These are phyloP conservation scores for Fragum sueziense DNA, from an alignment of 2,888 invertebrate species.

Conservation along the genomic window DNA sequence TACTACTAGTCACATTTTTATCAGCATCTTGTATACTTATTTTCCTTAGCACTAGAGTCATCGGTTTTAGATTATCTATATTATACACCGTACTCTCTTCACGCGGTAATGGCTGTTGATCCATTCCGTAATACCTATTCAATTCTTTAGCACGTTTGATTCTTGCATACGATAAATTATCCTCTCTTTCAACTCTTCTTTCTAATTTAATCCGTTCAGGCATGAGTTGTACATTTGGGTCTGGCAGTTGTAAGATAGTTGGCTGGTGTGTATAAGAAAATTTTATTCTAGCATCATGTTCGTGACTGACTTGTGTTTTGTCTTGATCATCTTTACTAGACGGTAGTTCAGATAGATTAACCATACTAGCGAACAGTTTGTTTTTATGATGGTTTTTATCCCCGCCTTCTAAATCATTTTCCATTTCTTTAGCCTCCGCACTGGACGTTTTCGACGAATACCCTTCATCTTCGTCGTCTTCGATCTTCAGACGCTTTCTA, in stretches of 20 bases:
- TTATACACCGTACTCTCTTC: slow-evolving; percentile 50
- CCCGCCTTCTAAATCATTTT: slow-evolving; percentile 37
- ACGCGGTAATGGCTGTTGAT: slow-evolving; percentile 25
- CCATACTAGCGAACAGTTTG: slow-evolving; percentile 50
- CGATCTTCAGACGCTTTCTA: slow-evolving; percentile 27
- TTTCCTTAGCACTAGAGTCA: slow-evolving; percentile 58
- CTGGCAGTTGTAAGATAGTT: slow-evolving; percentile 53
- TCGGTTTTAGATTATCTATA: slow-evolving; percentile 42
- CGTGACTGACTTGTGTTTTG: neutral
- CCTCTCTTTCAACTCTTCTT: slow-evolving; percentile 38
- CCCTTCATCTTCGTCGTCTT: slow-evolving; percentile 59
- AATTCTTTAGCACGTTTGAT: slow-evolving; percentile 55
- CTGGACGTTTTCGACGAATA: slow-evolving; percentile 61
- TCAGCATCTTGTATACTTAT: slow-evolving; percentile 59
- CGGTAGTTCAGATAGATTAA: slow-evolving; percentile 54
- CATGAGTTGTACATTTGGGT: slow-evolving; percentile 39
- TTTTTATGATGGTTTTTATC: slow-evolving; percentile 23
- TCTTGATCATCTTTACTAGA: slow-evolving; percentile 8
- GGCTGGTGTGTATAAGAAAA: slow-evolving; percentile 60
- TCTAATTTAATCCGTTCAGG: slow-evolving; percentile 40
- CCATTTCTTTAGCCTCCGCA: slow-evolving; percentile 47
- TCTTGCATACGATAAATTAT: slow-evolving; percentile 47
- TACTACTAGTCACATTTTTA: slow-evolving; percentile 24
- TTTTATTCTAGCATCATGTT: slow-evolving; percentile 35
- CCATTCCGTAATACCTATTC: slow-evolving; percentile 28